Conservation (phyloP, 2,113 vertebrate genomes). For the Equus quagga region DNA sequence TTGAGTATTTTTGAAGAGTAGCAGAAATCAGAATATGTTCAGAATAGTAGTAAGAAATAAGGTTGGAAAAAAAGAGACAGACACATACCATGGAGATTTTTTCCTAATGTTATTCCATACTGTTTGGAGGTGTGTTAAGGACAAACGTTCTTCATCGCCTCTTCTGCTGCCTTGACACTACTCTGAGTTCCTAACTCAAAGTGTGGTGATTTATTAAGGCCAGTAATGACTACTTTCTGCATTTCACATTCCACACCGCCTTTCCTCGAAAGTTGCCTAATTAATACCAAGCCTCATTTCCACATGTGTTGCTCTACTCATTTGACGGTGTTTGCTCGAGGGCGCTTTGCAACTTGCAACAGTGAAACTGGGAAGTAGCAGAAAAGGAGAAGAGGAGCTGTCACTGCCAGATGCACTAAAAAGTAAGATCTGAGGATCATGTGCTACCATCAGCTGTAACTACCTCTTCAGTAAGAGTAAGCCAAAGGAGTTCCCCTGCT, state of each 20-base stretch:
- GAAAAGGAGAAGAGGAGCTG: not conserved
- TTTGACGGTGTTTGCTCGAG: not conserved
- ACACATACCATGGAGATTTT: not conserved
- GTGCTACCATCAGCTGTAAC: not conserved
- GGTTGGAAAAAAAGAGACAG: not conserved
- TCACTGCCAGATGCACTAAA: not conserved
- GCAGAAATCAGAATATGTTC: not conserved
- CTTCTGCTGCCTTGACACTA: not conserved
- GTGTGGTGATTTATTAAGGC: not conserved
- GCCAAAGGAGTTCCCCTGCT: not conserved
- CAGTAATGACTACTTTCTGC: not conserved
- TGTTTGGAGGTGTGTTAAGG: not conserved
- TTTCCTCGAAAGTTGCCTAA: not conserved
- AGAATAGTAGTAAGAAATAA: not conserved
- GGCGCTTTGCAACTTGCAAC: not conserved
- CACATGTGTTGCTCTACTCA: not conserved
- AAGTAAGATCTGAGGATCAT: not conserved
- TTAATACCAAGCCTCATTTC: not conserved
- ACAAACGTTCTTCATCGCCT: not conserved
- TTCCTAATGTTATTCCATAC: not conserved
- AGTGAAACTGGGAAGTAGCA: not conserved
- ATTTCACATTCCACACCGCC: not conserved
- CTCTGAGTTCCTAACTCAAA: not conserved
- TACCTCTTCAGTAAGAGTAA: not conserved
- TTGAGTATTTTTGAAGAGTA: not conserved